Evolutionary conservation across 2,113 vertebrate species (phyloP).

Genomic region (Mionectes macconnelli): DNA sequence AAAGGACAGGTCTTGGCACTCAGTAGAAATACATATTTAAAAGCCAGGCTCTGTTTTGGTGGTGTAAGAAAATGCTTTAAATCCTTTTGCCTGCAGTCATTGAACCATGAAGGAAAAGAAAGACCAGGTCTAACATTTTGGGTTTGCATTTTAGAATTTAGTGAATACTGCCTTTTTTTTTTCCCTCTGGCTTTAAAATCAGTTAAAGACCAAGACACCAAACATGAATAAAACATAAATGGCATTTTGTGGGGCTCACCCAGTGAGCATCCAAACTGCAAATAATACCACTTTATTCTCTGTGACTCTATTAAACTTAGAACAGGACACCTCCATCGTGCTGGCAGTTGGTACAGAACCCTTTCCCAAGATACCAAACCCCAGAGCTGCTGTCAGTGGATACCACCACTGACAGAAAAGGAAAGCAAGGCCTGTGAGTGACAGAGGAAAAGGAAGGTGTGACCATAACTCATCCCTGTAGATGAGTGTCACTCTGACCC

Average conservation of each 20-base stretch:
- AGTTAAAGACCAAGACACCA: neutral
- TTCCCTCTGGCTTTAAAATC: neutral
- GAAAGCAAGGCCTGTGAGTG: neutral
- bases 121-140: neutral
- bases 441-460: neutral
- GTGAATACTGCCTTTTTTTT: neutral
- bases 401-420: too few species aligned
- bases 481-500: slow-evolving; percentile 30
- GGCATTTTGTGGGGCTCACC: neutral
- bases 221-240: neutral
- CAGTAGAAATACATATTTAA: neutral
- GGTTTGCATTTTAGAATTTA: neutral
- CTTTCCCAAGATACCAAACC: neutral
- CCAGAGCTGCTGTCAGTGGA: neutral
- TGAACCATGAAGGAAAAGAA: neutral
- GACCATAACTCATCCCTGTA: neutral
- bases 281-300: neutral
- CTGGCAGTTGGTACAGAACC: neutral
- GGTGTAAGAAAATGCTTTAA: neutral
- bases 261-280: neutral
- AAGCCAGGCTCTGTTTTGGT: neutral
- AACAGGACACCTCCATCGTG: neutral
- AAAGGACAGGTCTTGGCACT: neutral
- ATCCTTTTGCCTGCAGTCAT: neutral
- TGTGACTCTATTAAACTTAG: neutral